Base-by-base conservation (phyloP, 2,113 vertebrate genomes). In the Pteronura brasiliensis region DNA sequence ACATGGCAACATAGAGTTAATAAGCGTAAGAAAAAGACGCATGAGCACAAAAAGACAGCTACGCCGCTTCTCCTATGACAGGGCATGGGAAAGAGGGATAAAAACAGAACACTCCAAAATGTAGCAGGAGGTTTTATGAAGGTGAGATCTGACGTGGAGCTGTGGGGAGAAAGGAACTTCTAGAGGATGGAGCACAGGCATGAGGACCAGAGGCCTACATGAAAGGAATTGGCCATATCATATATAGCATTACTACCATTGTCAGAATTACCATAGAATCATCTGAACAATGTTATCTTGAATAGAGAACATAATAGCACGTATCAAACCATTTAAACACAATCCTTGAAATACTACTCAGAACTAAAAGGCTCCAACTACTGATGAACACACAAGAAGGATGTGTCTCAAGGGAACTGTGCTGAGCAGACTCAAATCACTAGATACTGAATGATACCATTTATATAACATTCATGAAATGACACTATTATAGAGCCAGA, bases 161-260 rank as follows among this genome's bases (percentile, higher is more conserved):
- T 3, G 0, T 4, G 3, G 27, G 36, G 27, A 88, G 12, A n/a
- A 18, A 15, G 25, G 3, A 7, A 36, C 14, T 34, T 52, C 25
- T 81, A 42, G 12, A 69, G 7, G 47, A 29, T 23, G 1, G 3
- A 6, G 15, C 27, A 4, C 6, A 2, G 44, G 77, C 36, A 71
- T 36, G 34, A 72, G 20, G 47, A 42, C 59, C 4, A 59, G 49
- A 93, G n/a, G 15, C 20, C 39, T 23, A 59, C 11, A 61, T 63
- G 36, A 27, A 86, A 92, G 80, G 7, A 74, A 63, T 0, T 49
- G 36, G 44, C 11, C 34, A 31, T 29, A 21, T 57, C 7, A 11
- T 15, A 1, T 2, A 1, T 1, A 59, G 14, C 20, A 88, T 63
- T 72, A 34, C 42, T 59, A 34, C 67, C 91, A 49, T 81, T 55